Evolutionary conservation across 1,140 invertebrate species (phyloP).

Genomic region (Drosophila arawakana): DNA sequence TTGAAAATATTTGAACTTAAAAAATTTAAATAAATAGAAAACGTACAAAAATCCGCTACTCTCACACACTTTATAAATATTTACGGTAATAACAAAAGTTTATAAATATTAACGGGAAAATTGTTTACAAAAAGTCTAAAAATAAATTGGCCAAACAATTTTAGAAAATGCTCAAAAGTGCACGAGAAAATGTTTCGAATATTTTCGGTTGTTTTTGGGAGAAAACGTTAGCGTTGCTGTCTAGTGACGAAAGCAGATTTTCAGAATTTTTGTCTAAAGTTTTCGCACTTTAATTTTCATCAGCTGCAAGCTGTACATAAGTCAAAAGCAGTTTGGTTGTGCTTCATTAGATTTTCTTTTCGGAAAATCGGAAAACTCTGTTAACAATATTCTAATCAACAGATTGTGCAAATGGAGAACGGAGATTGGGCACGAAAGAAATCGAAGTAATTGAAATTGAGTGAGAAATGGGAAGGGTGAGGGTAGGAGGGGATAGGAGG

Average conservation of each 20-base stretch:
- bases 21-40: neutral
- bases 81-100: slow-evolving; percentile 6
- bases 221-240: too few relatives aligned
- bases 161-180: slow-evolving; percentile 5
- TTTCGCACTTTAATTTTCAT: neutral
- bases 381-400: slow-evolving; percentile 60
- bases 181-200: slow-evolving; percentile 1
- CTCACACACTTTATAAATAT: slow-evolving; percentile 17
- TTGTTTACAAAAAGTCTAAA: slow-evolving; percentile 19
- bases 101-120: slow-evolving; percentile 12
- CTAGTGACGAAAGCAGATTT: too few relatives aligned
- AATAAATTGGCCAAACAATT: slow-evolving; percentile 6
- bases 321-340: slow-evolving; percentile 7
- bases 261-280: too few relatives aligned
- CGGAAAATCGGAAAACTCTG: neutral
- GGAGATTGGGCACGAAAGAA: slow-evolving; percentile 23
- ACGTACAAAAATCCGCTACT: neutral
- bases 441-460: neutral
- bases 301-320: neutral
- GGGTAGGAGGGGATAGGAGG: neutral
- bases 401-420: slow-evolving; percentile 35
- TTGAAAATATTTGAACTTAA: too few relatives aligned
- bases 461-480: slow-evolving; percentile 29
- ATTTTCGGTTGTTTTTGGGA: neutral
- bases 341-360: slow-evolving; percentile 19